Conservation (phyloP, 2,888 invertebrate genomes). For the Papilio protenor region DNA sequence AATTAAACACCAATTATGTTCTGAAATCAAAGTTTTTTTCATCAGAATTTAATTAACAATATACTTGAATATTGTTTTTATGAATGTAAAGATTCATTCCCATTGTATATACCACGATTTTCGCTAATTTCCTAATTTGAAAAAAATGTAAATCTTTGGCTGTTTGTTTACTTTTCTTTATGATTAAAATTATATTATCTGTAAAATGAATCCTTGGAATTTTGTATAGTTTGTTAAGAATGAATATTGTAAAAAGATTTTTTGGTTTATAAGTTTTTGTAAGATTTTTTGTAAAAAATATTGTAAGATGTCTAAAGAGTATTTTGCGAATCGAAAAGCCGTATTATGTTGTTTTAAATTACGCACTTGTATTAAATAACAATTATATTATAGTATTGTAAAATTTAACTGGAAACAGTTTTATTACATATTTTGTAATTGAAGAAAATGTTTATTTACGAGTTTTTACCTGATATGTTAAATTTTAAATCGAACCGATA, state of each 20-base stretch:
- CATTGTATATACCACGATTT: constrained; percentile 68
- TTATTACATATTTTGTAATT: no score
- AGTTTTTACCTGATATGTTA: no score
- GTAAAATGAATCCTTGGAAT: constrained; percentile 29
- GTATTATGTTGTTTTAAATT: not conserved
- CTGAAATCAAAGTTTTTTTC: not conserved
- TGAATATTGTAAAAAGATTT: constrained; percentile 38
- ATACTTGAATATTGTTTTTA: not conserved
- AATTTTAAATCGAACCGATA: not conserved
- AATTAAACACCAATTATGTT: not conserved
- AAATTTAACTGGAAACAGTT: no score
- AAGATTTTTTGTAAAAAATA: constrained; percentile 16
- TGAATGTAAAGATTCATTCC: constrained; percentile 54
- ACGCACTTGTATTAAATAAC: no score
- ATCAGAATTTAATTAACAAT: constrained; percentile 1
- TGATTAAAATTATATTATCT: constrained; percentile 2
- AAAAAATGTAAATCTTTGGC: constrained; percentile 32
- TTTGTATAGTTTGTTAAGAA: constrained; percentile 49
- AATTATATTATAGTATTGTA: no score
- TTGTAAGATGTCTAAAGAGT: constrained; percentile 1
- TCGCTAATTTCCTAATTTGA: constrained; percentile 46
- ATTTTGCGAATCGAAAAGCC: not conserved
- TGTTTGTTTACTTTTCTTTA: constrained; percentile 26
- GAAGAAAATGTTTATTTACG: no score
- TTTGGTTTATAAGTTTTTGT: constrained; percentile 31